Evolutionary conservation across 2,797 vertebrate genomes (phyloP).

Genomic region (Novumbra hubbsi): DNA sequence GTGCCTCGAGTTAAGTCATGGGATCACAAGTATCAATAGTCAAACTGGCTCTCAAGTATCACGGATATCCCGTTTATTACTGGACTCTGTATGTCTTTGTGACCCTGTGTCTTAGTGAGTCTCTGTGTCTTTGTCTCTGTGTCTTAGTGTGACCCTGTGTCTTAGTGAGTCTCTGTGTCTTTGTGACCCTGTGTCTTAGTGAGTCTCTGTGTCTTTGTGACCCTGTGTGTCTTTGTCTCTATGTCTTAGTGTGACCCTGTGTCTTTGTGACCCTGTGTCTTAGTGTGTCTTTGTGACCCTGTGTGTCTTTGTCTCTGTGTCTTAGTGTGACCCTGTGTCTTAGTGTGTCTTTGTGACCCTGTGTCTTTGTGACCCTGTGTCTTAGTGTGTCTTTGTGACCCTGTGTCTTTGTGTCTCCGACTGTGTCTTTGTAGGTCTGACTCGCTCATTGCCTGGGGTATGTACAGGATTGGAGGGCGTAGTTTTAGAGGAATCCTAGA

Average conservation of each 20-base stretch:
- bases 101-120: not conserved
- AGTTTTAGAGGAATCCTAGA: too few relatives aligned
- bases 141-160: not conserved
- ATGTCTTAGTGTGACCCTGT: not conserved
- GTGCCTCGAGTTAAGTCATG: not conserved
- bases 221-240: not conserved
- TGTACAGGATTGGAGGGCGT: too few relatives aligned
- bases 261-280: not conserved
- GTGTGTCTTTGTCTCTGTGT: not conserved
- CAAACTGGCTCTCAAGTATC: slow-evolving; percentile 2
- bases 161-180: not conserved
- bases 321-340: not conserved
- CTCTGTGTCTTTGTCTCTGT: not conserved
- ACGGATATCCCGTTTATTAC: not conserved
- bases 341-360: not conserved
- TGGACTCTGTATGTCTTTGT: not conserved
- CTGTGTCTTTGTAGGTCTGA: not conserved
- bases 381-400: not conserved
- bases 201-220: not conserved
- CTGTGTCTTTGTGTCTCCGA: not conserved
- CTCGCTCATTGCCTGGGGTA: too few relatives aligned
- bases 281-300: not conserved
- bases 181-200: not conserved
- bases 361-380: not conserved
- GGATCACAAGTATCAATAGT: slow-evolving; percentile 16